Percentiles rank a stretch among this genome's conserved stretches.
These are phyloP conservation scores for Centroberyx gerrardi DNA, from an alignment of 2,797 vertebrate genomes.

Conservation along the genomic window DNA sequence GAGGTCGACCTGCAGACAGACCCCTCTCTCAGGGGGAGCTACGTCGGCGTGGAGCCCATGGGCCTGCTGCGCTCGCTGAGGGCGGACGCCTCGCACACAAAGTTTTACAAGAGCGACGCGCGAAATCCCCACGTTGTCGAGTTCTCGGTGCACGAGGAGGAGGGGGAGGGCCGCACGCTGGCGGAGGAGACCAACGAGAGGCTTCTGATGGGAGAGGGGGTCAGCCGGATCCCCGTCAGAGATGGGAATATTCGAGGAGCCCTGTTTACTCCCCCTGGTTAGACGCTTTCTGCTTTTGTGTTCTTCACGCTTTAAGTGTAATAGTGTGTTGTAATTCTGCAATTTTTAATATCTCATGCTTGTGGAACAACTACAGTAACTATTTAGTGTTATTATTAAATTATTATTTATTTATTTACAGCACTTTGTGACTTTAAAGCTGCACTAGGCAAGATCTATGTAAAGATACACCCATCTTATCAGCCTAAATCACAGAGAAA, in stretches of 20 bases:
- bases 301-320: background rate
- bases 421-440: too few species aligned
- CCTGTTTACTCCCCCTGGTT: conserved; percentile 68
- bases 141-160: conserved; percentile 73
- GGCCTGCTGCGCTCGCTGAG: conserved; percentile 86
- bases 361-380: too few species aligned
- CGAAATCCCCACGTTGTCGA: conserved; percentile 75
- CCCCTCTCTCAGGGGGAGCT: conserved; percentile 82
- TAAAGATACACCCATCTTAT: too few species aligned
- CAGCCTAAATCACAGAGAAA: too few species aligned
- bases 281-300: background rate
- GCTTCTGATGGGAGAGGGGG: conserved; percentile 54
- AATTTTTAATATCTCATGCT: too few species aligned
- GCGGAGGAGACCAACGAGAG: conserved; percentile 66
- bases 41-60: conserved; percentile 84
- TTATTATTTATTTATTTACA: too few species aligned
- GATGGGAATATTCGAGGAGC: conserved; percentile 51
- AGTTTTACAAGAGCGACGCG: conserved; percentile 75
- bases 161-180: conserved; percentile 17
- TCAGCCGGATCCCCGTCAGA: conserved; percentile 40
- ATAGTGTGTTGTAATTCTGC: too few species aligned
- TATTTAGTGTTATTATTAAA: too few species aligned
- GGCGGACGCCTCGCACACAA: conserved; percentile 46
- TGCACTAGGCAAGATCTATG: background rate
- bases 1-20: conserved; percentile 77